Percentiles rank a stretch among this genome's conserved stretches.
Conservation (phyloP, 2,113 vertebrate species). For the Henicopernis longicauda region DNA sequence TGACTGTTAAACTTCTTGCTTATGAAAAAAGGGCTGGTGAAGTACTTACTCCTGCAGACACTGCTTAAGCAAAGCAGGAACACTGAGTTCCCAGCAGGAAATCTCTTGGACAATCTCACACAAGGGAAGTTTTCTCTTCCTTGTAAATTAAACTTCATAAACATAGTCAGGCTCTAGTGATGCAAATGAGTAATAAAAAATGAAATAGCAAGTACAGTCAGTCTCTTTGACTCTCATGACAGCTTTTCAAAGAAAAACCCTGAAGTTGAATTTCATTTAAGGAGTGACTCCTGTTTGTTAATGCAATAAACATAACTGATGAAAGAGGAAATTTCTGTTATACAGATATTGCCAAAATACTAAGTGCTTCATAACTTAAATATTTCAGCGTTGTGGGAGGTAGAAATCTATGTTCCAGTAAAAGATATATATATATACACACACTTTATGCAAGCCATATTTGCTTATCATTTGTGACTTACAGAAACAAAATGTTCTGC, state of each 20-base stretch:
- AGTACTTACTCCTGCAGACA: background rate
- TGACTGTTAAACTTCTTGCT: background rate
- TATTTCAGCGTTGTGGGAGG: background rate
- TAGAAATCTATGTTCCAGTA: background rate
- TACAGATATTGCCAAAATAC: background rate
- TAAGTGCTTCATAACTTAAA: background rate
- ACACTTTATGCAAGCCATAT: background rate
- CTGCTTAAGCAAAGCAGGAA: background rate
- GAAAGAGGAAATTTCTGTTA: background rate
- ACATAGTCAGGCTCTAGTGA: background rate
- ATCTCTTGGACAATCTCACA: background rate
- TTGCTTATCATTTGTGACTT: background rate
- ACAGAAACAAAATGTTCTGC: background rate
- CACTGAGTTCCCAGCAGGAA: background rate
- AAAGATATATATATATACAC: background rate
- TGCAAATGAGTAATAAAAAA: background rate
- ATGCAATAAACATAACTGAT: background rate
- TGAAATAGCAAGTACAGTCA: background rate
- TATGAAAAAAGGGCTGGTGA: background rate
- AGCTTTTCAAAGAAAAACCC: constrained; percentile 1
- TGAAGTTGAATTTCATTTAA: background rate
- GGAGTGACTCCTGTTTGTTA: background rate
- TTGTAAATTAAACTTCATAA: background rate
- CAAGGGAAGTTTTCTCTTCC: background rate
- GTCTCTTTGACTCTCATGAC: background rate